phyloP scores from a whole-genome alignment of 30 jellyfish, hydroid and myxozoan genomes.

The Aurelia sp. region DNA sequence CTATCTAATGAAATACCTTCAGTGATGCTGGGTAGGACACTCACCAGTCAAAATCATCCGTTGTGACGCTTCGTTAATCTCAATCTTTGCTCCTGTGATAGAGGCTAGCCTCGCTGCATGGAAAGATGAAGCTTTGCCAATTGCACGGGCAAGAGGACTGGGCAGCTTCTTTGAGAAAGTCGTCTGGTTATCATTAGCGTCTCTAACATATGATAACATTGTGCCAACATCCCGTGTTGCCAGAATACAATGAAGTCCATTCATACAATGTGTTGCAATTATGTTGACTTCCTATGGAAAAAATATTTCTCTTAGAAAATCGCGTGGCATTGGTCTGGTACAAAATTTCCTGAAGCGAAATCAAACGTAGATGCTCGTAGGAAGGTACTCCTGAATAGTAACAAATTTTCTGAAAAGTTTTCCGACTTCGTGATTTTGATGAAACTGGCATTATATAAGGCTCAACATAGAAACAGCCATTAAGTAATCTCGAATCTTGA shows the following conservation, averaged over 20 bases:
- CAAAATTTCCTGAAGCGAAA: no score
- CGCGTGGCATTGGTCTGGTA: no score
- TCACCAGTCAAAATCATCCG: constrained; percentile 12
- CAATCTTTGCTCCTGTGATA: constrained; percentile 72
- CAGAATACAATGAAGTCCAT: constrained; percentile 59
- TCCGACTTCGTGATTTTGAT: no score
- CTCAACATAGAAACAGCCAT: no score
- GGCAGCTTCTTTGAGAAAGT: constrained; percentile 56
- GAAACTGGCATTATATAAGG: no score
- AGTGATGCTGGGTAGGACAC: neutral
- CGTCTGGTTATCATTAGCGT: constrained; percentile 4
- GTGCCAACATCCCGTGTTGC: constrained; percentile 72
- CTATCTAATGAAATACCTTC: no score
- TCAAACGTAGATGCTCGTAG: no score
- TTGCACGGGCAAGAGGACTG: constrained; percentile 47
- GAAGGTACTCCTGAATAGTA: no score
- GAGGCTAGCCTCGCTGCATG: constrained; percentile 74
- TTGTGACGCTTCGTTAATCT: neutral
- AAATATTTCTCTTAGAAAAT: no score
- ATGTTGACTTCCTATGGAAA: constrained; percentile 22
- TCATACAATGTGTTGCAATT: constrained; percentile 48
- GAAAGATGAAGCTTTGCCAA: constrained; percentile 73
- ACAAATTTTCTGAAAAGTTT: no score
- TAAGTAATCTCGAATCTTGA: no score
- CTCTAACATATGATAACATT: constrained; percentile 33